Conservation (phyloP, 2,797 vertebrate genomes). For the Chaetodon trifasciatus region DNA sequence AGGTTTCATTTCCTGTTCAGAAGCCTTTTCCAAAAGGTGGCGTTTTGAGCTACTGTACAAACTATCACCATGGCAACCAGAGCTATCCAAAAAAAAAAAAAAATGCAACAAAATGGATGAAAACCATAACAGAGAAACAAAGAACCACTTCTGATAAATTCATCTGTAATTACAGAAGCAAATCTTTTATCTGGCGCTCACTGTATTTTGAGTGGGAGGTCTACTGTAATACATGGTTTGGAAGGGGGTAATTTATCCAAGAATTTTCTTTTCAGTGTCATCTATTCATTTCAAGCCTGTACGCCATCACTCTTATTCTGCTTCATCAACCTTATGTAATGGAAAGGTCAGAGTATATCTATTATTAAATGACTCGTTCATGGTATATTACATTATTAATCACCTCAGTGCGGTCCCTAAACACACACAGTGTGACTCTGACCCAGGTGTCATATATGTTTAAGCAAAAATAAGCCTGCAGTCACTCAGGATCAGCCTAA, state of each 20-base stretch:
- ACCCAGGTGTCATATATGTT: slow-evolving; percentile 41
- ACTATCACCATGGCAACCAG: slow-evolving; percentile 74
- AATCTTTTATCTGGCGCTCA: slow-evolving; percentile 35
- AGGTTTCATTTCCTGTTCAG: slow-evolving; percentile 76
- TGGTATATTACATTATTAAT: slow-evolving; percentile 82
- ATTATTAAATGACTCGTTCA: slow-evolving; percentile 80
- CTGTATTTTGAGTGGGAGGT: slow-evolving; percentile 46
- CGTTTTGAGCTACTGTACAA: slow-evolving; percentile 76
- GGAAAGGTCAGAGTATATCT: slow-evolving; percentile 80
- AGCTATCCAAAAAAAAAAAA: slow-evolving; percentile 57
- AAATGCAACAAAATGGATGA: slow-evolving; percentile 60
- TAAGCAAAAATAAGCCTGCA: slow-evolving; percentile 35
- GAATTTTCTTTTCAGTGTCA: slow-evolving; percentile 24
- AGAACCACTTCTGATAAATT: slow-evolving; percentile 40
- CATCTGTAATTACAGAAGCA: slow-evolving; percentile 39
- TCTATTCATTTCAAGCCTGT: slow-evolving; percentile 21
- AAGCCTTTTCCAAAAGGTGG: slow-evolving; percentile 43
- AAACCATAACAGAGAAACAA: slow-evolving; percentile 44
- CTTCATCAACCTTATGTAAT: slow-evolving; percentile 67
- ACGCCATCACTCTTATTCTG: slow-evolving; percentile 48
- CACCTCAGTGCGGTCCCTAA: slow-evolving; percentile 58
- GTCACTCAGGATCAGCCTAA: slow-evolving; percentile 14
- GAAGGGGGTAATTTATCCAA: slow-evolving; percentile 36
- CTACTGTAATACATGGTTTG: slow-evolving; percentile 13
- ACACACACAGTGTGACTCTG: slow-evolving; percentile 51